phyloP scores from a whole-genome alignment of 1,140 invertebrate genomes.

The Heliconius melpomene region DNA sequence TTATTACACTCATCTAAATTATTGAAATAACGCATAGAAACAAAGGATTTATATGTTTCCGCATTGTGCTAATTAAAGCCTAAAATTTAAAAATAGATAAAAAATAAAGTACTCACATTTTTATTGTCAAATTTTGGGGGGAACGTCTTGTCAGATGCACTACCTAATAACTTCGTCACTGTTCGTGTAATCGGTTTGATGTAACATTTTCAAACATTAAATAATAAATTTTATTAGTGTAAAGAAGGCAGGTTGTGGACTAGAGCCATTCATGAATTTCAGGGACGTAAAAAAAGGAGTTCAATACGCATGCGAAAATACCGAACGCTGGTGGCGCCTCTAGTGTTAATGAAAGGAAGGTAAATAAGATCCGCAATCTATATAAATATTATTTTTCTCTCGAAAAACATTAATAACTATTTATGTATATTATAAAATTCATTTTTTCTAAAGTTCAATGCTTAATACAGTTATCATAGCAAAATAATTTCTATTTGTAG shows the following conservation, averaged over 20 bases:
- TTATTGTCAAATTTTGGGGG: conserved; percentile 69
- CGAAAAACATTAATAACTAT: not conserved
- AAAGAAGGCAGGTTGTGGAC: conserved; percentile 64
- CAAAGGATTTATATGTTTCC: conserved; percentile 6
- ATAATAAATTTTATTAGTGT: conserved; percentile 66
- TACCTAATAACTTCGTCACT: conserved; percentile 72
- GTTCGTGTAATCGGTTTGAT: conserved; percentile 57
- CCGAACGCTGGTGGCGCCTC: conserved; percentile 41
- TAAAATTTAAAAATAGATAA: conserved; percentile 21
- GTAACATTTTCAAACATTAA: conserved; percentile 75
- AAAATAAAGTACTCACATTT: conserved; percentile 48
- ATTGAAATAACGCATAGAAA: conserved; percentile 1
- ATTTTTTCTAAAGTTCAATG: not conserved
- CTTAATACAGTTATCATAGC: not conserved
- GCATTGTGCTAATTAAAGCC: conserved; percentile 5
- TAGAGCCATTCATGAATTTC: conserved; percentile 75
- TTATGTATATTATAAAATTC: not conserved
- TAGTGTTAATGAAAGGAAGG: conserved; percentile 36
- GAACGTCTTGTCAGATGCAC: conserved; percentile 56
- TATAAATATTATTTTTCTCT: not conserved
- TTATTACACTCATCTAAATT: not conserved
- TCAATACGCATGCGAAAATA: conserved; percentile 68
- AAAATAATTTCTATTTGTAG: not conserved
- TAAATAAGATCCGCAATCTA: not conserved
- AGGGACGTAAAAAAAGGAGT: conserved; percentile 59